Conservation (phyloP, 2,797 vertebrate species). For the Neostethus bicornis region DNA sequence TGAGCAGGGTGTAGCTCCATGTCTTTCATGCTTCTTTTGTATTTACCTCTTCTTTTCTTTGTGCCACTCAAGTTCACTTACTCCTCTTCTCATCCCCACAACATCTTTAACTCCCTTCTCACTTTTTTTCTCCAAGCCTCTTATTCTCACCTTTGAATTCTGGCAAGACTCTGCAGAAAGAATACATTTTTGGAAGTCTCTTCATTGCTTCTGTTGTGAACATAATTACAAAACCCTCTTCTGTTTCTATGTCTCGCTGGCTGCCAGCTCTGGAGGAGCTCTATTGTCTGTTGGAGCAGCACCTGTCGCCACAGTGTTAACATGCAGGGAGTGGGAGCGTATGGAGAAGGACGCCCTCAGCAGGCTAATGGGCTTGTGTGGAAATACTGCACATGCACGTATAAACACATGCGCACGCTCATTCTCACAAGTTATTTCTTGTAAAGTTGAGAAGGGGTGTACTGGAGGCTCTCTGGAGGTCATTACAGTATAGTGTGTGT, state of each 20-base stretch:
- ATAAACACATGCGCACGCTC: conserved; percentile 22
- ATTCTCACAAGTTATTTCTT: conserved; percentile 53
- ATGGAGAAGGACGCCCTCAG: conserved; percentile 68
- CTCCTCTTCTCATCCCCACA: conserved; percentile 27
- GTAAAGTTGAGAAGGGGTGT: conserved; percentile 44
- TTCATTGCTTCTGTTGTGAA: conserved; percentile 30
- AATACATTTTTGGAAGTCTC: conserved; percentile 41
- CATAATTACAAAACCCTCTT: conserved; percentile 48
- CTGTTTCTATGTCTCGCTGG: conserved; percentile 41
- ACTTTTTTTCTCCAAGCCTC: conserved; percentile 38
- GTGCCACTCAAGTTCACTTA: conserved; percentile 38
- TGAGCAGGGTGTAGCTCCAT: conserved; percentile 40
- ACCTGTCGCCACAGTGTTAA: conserved; percentile 74
- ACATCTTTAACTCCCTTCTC: conserved; percentile 33
- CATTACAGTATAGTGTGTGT: conserved; percentile 37
- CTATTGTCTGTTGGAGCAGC: conserved; percentile 69
- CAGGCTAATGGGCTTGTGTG: conserved; percentile 60
- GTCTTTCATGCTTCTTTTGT: conserved; percentile 47
- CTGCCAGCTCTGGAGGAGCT: conserved; percentile 70
- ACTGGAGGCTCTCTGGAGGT: conserved; percentile 51
- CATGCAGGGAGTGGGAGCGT: conserved; percentile 50
- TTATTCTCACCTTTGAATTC: conserved; percentile 57
- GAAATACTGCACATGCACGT: conserved; percentile 35
- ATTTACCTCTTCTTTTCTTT: conserved; percentile 34
- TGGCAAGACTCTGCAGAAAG: conserved; percentile 34